These are phyloP conservation scores for Phycodurus eques DNA, from an alignment of 2,113 vertebrate species.

Conservation along the genomic window DNA sequence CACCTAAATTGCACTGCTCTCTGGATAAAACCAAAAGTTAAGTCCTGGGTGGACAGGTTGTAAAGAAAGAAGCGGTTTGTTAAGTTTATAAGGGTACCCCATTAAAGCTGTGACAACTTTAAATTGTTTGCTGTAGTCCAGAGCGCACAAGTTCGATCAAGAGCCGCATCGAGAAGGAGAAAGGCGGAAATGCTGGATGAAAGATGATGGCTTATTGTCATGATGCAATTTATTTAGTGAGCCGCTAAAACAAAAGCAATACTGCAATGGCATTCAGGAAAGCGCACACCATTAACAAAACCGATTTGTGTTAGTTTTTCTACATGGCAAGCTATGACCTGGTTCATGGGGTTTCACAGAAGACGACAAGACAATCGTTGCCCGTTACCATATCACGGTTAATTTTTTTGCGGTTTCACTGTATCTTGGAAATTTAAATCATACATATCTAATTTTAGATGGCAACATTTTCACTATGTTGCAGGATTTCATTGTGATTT, in stretches of 20 bases:
- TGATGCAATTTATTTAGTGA: neutral
- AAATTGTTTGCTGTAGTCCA: constrained; percentile 13
- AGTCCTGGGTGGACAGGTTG: constrained; percentile 4
- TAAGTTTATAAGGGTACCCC: constrained; percentile 16
- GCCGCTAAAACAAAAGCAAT: neutral
- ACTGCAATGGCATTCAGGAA: neutral
- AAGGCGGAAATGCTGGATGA: constrained; percentile 11
- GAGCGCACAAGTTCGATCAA: constrained; percentile 12
- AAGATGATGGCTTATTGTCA: neutral
- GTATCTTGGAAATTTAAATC: too few relatives aligned
- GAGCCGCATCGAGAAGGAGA: constrained; percentile 8
- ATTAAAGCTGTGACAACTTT: constrained; percentile 17
- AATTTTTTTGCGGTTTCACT: too few relatives aligned
- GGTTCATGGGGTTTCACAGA: too few relatives aligned
- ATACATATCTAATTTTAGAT: too few relatives aligned
- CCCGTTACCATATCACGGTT: too few relatives aligned
- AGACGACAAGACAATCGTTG: too few relatives aligned
- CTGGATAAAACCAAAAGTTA: neutral
- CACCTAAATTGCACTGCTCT: neutral
- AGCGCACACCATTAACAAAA: too few relatives aligned
- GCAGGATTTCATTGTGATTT: too few relatives aligned
- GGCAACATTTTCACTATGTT: too few relatives aligned
- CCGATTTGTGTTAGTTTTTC: too few relatives aligned
- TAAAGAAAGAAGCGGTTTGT: constrained; percentile 28
- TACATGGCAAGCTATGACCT: too few relatives aligned